Base-by-base conservation (phyloP, 53 echinoderm and acorn worm genomes). In the Crossaster papposus region DNA sequence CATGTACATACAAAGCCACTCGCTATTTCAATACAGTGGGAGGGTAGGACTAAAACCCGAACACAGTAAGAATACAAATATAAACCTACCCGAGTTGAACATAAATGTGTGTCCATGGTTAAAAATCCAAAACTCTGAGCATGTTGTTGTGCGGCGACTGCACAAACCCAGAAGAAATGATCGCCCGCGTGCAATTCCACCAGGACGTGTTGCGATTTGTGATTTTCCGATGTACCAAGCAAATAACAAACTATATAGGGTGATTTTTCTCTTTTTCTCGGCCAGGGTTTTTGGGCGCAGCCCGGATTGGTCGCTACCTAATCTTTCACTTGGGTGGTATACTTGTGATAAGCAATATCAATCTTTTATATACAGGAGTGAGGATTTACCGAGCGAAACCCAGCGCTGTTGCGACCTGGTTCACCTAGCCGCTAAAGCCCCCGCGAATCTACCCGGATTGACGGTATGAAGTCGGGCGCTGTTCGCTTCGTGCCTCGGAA, bases 281-380 rank as follows among this genome's bases (percentile, higher is more conserved):
- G 78, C 51, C 28, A 22, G 2, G 78, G 50, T 51, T 78, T 78
- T 78, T 44, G 78, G 78, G 50, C 7, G 52, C 52, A 29, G 23
- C 51, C 20, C 50, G 78, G 78, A 78, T 78, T 78, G 78, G 78
- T 29, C 78, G 51, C 51, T 28, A 9, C 51, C 26, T 51, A 51
- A 78, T 78, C 78, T 34, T 76, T 24, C 50, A 74, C 18, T 14
- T 13, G 28, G 75, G 75, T 30, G 51, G 52, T 22, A 32, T 51
- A 78, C 14, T 8, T 51, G 12, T 28, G 26, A 34, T 4, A 51
- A 44, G 44, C 1, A 7, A 9, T 44, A 44, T 44, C 9, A 7
- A 9, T 44, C 44, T n/a, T n/a, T n/a, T 44, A 44, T 5, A 23
- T 2, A 51, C 78, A 4, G 51, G 24, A 18, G 78, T 3, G n/a